Percentiles rank a stretch among this genome's conserved stretches.
phyloP scores from a whole-genome alignment of 92 coral and sea anemone genomes.

The Porites lobata region DNA sequence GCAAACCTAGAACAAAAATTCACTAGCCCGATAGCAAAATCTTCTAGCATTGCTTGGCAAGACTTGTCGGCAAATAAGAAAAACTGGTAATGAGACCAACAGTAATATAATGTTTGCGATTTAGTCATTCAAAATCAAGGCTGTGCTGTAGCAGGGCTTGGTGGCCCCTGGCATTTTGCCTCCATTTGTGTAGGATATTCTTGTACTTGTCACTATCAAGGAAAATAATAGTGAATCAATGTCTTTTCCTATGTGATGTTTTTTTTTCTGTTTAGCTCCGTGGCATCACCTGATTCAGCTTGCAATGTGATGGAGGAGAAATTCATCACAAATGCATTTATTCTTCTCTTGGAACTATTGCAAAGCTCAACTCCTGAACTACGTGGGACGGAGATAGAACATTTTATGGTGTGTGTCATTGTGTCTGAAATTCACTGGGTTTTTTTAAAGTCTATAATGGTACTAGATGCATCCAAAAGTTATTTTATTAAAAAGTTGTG shows the following conservation, averaged over 20 bases:
- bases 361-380: slow-evolving; percentile 33
- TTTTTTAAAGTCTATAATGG: no score
- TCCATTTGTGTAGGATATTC: neutral
- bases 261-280: neutral
- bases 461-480: no score
- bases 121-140: no score
- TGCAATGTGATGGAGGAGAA: slow-evolving; percentile 51
- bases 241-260: neutral
- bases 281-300: slow-evolving; percentile 35
- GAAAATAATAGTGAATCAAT: neutral
- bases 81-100: no score
- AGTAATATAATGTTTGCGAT: no score
- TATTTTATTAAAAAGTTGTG: neutral
- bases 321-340: slow-evolving; percentile 35
- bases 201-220: neutral
- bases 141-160: no score
- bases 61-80: no score
- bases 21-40: no score
- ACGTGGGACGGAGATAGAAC: slow-evolving; percentile 47
- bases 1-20: no score
- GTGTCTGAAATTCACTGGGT: slow-evolving; percentile 12
- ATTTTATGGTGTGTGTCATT: slow-evolving; percentile 62
- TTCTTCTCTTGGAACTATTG: slow-evolving; percentile 51
- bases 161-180: no score
- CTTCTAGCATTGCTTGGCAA: no score